Conservation (phyloP, 2,888 invertebrate species). For the Dynastes hyllus region DNA sequence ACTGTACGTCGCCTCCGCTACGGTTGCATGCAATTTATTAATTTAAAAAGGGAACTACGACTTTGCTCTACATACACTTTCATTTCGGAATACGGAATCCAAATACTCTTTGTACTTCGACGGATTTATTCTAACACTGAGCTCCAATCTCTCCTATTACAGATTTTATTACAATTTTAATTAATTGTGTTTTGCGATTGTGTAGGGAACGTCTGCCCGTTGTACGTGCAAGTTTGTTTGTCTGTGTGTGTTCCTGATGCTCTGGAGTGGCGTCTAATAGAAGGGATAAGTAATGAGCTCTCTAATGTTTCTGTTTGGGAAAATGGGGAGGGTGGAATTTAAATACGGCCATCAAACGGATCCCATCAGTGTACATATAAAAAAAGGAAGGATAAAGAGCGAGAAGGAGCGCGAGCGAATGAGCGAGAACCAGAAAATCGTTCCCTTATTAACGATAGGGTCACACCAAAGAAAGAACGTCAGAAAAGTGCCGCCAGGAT, state of each 20-base stretch:
- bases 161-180: slow-evolving; percentile 59
- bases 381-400: slow-evolving; percentile 11
- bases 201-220: slow-evolving; percentile 5
- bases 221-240: slow-evolving; percentile 31
- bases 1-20: slow-evolving; percentile 36
- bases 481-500: slow-evolving; percentile 36
- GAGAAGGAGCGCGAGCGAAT: neutral
- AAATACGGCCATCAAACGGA: slow-evolving; percentile 51
- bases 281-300: slow-evolving; percentile 49
- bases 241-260: slow-evolving; percentile 32
- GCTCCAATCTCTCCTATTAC: slow-evolving; percentile 42
- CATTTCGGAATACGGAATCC: slow-evolving; percentile 24
- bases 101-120: slow-evolving; percentile 44
- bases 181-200: slow-evolving; percentile 55
- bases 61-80: slow-evolving; percentile 5
- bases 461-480: slow-evolving; percentile 32
- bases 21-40: slow-evolving; percentile 52
- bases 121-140: slow-evolving; percentile 47
- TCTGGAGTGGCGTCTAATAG: slow-evolving; percentile 42
- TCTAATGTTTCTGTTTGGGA: slow-evolving; percentile 50
- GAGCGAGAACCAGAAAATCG: slow-evolving; percentile 34
- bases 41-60: slow-evolving; percentile 51
- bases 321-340: slow-evolving; percentile 49
- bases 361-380: slow-evolving; percentile 45
- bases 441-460: slow-evolving; percentile 43